phyloP scores from a whole-genome alignment of 2,888 invertebrate genomes.

The Lordiphosa andalusiaca region DNA sequence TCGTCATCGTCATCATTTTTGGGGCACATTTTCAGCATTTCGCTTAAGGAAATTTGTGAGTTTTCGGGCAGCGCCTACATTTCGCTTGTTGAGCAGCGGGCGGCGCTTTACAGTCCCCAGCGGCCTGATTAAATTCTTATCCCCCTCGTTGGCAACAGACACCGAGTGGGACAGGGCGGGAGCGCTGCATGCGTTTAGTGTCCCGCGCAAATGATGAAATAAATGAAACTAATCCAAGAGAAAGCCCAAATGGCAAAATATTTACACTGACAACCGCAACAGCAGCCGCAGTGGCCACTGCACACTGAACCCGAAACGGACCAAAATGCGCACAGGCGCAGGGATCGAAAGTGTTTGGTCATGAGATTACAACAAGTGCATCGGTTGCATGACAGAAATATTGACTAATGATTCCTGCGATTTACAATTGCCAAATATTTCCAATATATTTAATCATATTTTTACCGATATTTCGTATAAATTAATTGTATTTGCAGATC shows the following conservation, averaged over 20 bases:
- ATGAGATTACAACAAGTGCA: too few species aligned
- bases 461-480: too few species aligned
- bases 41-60: slow-evolving; percentile 61
- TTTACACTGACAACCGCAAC: slow-evolving; percentile 63
- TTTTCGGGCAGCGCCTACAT: slow-evolving; percentile 42
- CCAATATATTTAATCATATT: too few species aligned
- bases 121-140: slow-evolving; percentile 71
- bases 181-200: slow-evolving; percentile 66
- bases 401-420: too few species aligned
- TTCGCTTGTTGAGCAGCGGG: slow-evolving; percentile 32
- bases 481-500: too few species aligned
- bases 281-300: slow-evolving; percentile 37
- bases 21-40: slow-evolving; percentile 47
- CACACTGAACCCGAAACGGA: slow-evolving; percentile 18
- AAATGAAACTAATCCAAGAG: slow-evolving; percentile 74
- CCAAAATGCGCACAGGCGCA: too few species aligned
- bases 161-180: slow-evolving; percentile 16
- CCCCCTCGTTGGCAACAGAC: slow-evolving; percentile 18
- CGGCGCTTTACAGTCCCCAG: slow-evolving; percentile 69
- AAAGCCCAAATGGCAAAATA: slow-evolving; percentile 70
- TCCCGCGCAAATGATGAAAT: slow-evolving; percentile 68
- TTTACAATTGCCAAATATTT: too few species aligned
- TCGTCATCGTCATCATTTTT: slow-evolving; percentile 63
- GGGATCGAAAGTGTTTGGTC: too few species aligned
- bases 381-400: too few species aligned